Percentiles rank a stretch among this genome's conserved stretches.
phyloP scores from a whole-genome alignment of 2,888 invertebrate species.

The Dynastes hyllus region DNA sequence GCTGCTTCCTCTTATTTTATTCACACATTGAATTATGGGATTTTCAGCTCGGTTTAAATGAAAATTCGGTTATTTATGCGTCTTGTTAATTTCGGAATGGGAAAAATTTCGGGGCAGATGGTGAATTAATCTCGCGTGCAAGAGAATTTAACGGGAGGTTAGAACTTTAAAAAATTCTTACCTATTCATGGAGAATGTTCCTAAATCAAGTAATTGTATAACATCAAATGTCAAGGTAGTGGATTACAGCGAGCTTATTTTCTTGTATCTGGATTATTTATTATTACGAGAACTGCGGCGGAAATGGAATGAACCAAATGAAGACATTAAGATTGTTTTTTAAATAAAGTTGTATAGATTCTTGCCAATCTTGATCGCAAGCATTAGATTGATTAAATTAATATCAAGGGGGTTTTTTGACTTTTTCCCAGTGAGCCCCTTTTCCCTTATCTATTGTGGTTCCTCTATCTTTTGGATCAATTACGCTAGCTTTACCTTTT shows the following conservation, averaged over 20 bases:
- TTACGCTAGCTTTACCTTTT: too few species aligned
- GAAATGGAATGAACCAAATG: too few species aligned
- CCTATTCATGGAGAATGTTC: neutral
- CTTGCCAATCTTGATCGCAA: too few species aligned
- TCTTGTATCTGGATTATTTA: too few species aligned
- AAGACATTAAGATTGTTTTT: too few species aligned
- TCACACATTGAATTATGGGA: constrained; percentile 59
- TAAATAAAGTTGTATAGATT: too few species aligned
- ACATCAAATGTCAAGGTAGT: constrained; percentile 2
- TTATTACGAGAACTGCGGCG: too few species aligned
- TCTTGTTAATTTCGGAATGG: constrained; percentile 54
- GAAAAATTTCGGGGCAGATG: constrained; percentile 40
- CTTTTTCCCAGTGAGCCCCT: too few species aligned
- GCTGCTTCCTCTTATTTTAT: constrained; percentile 58
- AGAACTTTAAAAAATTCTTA: neutral
- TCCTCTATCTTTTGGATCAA: too few species aligned
- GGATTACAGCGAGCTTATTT: neutral
- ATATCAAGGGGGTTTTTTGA: too few species aligned
- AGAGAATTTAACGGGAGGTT: neutral
- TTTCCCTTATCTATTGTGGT: too few species aligned
- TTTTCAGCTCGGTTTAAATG: constrained; percentile 58
- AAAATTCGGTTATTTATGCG: constrained; percentile 59
- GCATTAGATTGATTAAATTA: too few species aligned
- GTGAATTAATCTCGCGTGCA: constrained; percentile 10
- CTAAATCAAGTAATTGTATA: neutral